Base-by-base conservation (phyloP, 1,140 invertebrate genomes). In the Drosophila equinoxialis region DNA sequence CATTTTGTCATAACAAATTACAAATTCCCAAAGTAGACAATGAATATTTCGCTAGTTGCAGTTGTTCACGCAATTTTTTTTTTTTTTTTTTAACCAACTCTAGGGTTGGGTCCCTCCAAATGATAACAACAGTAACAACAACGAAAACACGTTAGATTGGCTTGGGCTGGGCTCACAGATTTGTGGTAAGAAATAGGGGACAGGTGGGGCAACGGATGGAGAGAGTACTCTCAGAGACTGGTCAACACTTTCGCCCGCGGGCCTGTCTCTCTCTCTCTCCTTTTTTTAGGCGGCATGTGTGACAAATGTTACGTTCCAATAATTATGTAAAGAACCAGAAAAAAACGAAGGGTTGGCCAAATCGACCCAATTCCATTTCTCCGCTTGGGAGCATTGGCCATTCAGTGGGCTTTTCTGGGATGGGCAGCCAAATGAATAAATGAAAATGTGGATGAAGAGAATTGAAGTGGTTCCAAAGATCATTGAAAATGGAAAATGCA, bases 241-340 rank as follows among this genome's bases (percentile, higher is more conserved):
- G 57, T 59, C 61, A 51, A 71, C 68, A 86, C 82, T 82, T 89
- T 70, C 60, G 73, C 76, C 73, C 8, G 14, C 14, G 14, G 14
- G 45, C 8, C 8, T 20, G 8, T 42, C 57, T 54, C 68, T 74
- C 54, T 6, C 3, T 26, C 23, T 26, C 23, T 26, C 23, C 6
- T 6, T 30, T 30, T 30, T 30, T 30, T 30, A 39, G 67, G 60
- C 55, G 65, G 55, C 55, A 57, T 81, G 66, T 86, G 82, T 86
- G 70, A 73, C 78, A 86, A 75, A 75, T 78, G 84, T 89, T 89
- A 81, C 84, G 84, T 89, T 89, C 84, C 85, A 89, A 84, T 89
- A 89, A 89, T 80, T 71, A 83, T 89, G 77, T 80, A 83, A 72
- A 89, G 70, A 82, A 60, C 54, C 59, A 69, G 62, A 68, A 71